Evolutionary conservation across 2,113 vertebrate genomes (phyloP).

Genomic region (Pterocles orientalis): DNA sequence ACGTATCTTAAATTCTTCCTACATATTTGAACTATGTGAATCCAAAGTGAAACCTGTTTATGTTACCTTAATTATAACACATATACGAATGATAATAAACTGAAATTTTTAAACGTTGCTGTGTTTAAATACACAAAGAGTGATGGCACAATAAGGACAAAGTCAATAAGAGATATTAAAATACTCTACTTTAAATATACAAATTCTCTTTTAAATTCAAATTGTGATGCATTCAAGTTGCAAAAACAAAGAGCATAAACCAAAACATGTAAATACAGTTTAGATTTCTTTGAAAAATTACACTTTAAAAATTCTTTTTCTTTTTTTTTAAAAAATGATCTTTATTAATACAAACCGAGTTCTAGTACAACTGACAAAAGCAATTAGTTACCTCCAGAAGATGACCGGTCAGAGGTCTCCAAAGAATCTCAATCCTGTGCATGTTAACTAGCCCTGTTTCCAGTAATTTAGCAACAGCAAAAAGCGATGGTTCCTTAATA

Average conservation of each 20-base stretch:
- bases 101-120: background rate
- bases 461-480: constrained; percentile 96
- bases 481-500: constrained; percentile 94
- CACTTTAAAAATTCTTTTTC: background rate
- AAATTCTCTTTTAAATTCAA: background rate
- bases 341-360: background rate
- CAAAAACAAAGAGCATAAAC: background rate
- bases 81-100: background rate
- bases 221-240: background rate
- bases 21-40: background rate
- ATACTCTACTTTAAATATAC: background rate
- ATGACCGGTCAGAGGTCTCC: constrained; percentile 96
- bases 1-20: background rate
- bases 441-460: constrained; percentile 98
- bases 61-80: background rate
- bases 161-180: background rate
- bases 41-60: background rate
- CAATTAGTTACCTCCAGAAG: constrained; percentile 88
- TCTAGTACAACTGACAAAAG: background rate
- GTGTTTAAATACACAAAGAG: background rate
- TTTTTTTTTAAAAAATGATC: too few relatives aligned
- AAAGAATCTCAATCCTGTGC: constrained; percentile 97
- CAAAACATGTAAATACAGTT: background rate
- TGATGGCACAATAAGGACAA: background rate
- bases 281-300: background rate